Conservation (phyloP, 2,888 invertebrate genomes). For the Sthenelais limicola region DNA sequence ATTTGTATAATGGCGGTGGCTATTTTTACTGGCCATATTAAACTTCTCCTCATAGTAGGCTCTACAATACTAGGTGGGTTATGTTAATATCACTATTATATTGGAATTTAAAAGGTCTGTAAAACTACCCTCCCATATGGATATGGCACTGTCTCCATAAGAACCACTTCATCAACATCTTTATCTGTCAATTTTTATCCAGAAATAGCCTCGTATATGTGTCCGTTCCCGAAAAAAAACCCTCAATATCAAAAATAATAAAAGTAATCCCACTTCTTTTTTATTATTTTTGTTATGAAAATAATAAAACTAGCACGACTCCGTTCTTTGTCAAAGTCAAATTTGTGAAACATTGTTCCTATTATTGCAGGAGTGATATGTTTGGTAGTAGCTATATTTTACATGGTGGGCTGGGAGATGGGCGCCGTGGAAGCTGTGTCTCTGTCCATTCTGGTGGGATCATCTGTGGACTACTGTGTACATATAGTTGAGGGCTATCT, state of each 20-base stretch:
- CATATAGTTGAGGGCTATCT: constrained; percentile 69
- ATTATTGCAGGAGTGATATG: constrained; percentile 61
- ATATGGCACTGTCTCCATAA: too few species aligned
- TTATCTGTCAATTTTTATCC: too few species aligned
- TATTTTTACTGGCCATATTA: constrained; percentile 65
- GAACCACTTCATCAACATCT: too few species aligned
- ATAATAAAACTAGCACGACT: too few species aligned
- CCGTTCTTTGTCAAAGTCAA: too few species aligned
- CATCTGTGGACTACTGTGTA: constrained; percentile 70
- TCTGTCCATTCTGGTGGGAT: constrained; percentile 68
- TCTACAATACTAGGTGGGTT: constrained; percentile 63
- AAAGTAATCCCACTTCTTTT: too few species aligned
- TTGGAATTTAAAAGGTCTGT: too few species aligned
- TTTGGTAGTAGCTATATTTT: constrained; percentile 65
- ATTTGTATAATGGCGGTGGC: constrained; percentile 67
- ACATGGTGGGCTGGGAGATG: constrained; percentile 67
- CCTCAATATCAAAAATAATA: too few species aligned
- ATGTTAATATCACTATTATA: too few species aligned
- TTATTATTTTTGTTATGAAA: too few species aligned
- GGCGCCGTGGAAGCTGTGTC: constrained; percentile 69
- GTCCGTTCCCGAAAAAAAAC: not conserved
- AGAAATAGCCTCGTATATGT: not conserved
- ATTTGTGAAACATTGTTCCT: not conserved
- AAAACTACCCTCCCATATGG: too few species aligned
- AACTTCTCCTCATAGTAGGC: constrained; percentile 61